Base-by-base conservation (phyloP, 1,140 invertebrate genomes). In the Cryptotermes secundus region DNA sequence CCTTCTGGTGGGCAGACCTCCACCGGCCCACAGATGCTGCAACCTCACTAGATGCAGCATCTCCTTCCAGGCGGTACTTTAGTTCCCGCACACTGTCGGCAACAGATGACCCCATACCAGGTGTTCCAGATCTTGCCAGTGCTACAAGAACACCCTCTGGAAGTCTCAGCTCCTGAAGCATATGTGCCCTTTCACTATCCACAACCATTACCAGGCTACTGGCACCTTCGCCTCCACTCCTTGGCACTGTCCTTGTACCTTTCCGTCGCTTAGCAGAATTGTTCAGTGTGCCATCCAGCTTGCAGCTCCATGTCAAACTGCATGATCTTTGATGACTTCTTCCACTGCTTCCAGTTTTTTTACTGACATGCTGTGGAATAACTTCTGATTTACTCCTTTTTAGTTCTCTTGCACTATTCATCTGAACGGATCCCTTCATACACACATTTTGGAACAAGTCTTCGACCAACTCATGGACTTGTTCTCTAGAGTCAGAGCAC, bases 221-320 rank as follows among this genome's bases (percentile, higher is more conserved):
- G 2, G 34, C 38, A 45, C 81, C 38, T 82, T 82, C 81, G 2
- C 0, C 89, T 82, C 0, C 89, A 83, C 83, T 90, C 89, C 59
- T 90, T 86, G 83, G 89, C 87, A 31, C 7, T 26, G 81, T 45
- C 24, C 42, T 35, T 38, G 81, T 49, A 10, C 35, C 80, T 36
- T 81, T 84, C 34, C 49, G 59, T 34, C 84, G 72, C 19, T 82
- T 84, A 24, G 26, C 22, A 65, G 35, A 36, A 53, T 26, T 79
- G n/a, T n/a, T 45, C 31, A 45, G 10, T 22, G 38, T 42, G 83
- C 89, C 92, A 86, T 94, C 93, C 83, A 94, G 88, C 88, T 94
- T 94, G 86, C 92, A 94, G 87, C 92, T 94, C 91, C 93, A 93
- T 10, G 93, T 93, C 35, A 94, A 88, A 88, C 93, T 94, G 86